Conservation (phyloP, 1,140 invertebrate species). For the Diuraphis noxia region DNA sequence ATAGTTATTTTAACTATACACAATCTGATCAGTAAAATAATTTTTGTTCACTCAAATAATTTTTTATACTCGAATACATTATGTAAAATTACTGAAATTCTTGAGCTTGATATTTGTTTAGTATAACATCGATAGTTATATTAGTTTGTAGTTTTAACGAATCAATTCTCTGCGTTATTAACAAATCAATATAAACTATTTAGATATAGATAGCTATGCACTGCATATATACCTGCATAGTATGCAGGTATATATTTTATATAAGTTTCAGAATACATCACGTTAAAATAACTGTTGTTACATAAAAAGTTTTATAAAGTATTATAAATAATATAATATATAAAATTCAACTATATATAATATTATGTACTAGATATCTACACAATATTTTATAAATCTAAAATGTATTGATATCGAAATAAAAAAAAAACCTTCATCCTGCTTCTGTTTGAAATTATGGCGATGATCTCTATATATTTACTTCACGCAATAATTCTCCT, state of each 20-base stretch:
- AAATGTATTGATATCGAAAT: neutral
- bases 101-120: neutral
- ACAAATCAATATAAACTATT: neutral
- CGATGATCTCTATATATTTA: conserved; percentile 4
- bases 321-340: too few relatives aligned
- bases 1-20: neutral
- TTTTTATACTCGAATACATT: neutral
- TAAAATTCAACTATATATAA: too few relatives aligned
- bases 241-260: too few relatives aligned
- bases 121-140: neutral
- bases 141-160: neutral
- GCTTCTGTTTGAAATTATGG: neutral
- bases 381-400: neutral
- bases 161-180: neutral
- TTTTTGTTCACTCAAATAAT: neutral
- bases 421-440: neutral
- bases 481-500: neutral
- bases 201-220: too few relatives aligned
- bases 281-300: neutral
- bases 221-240: too few relatives aligned
- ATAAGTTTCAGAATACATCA: neutral
- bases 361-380: neutral
- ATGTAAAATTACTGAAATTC: neutral
- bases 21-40: neutral
- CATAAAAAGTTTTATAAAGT: neutral